Percentiles rank a stretch among this genome's conserved stretches.
phyloP scores from a whole-genome alignment of 2,888 invertebrate species.

The Drosophila stalkeri region DNA sequence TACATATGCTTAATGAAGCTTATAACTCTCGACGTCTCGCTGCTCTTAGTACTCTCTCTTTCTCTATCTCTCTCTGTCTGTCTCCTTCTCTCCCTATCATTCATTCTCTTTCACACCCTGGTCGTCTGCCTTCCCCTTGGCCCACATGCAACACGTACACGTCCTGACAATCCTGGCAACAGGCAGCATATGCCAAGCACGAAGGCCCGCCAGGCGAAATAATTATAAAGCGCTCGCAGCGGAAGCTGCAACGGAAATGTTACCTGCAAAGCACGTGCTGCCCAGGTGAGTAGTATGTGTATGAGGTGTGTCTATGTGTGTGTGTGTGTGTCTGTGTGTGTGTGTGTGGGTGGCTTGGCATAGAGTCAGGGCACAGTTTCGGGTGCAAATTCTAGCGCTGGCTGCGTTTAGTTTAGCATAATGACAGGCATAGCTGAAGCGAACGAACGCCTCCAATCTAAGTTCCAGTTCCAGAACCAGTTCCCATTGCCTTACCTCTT shows the following conservation, averaged over 20 bases:
- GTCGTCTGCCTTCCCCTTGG: constrained; percentile 14
- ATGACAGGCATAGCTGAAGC: constrained; percentile 69
- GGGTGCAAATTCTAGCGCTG: constrained; percentile 80
- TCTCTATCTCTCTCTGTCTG: constrained; percentile 12
- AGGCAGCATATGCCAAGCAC: constrained; percentile 78
- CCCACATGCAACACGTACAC: constrained; percentile 72
- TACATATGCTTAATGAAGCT: constrained; percentile 84
- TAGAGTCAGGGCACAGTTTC: constrained; percentile 5
- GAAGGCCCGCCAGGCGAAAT: constrained; percentile 79
- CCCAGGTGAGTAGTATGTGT: constrained; percentile 4
- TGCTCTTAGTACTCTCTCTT: constrained; percentile 18
- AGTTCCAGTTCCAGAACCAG: constrained; percentile 16
- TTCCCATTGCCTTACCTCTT: not conserved
- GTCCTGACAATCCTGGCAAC: constrained; percentile 76
- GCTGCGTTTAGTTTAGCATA: constrained; percentile 80
- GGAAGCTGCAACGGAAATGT: constrained; percentile 81
- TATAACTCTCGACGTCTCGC: constrained; percentile 75
- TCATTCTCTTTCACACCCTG: constrained; percentile 7
- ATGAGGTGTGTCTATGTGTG: not conserved
- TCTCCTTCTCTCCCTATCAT: not conserved
- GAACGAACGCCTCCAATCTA: constrained; percentile 50
- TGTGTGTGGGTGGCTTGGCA: not conserved
- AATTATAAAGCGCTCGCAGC: constrained; percentile 80
- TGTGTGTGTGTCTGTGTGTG: not conserved
- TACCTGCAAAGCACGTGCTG: constrained; percentile 77